A percentile compares a stretch with the other conserved stretches of the same genome.
Conservation (phyloP, 2,797 vertebrate genomes). For the Gymnoscopelus braueri region DNA sequence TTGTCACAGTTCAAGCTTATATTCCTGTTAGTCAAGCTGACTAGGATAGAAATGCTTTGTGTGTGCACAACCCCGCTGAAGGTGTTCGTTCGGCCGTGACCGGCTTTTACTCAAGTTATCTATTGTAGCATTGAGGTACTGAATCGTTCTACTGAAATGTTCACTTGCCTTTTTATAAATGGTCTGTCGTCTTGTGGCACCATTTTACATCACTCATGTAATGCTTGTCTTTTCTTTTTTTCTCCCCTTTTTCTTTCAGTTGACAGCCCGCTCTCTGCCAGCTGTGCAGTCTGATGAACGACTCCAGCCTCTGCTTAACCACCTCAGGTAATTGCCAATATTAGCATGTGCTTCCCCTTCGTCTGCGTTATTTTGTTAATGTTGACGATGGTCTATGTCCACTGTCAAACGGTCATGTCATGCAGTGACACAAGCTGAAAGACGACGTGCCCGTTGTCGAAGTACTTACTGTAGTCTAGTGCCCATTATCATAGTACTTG, state of each 20-base stretch:
- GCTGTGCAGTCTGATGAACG: constrained; percentile 94
- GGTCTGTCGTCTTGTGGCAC: constrained; percentile 30
- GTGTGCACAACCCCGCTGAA: neutral
- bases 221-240: constrained; percentile 18
- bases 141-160: constrained; percentile 25
- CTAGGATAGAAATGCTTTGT: neutral
- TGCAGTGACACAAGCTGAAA: neutral
- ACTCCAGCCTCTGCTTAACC: constrained; percentile 93
- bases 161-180: constrained; percentile 15
- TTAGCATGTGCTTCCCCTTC: constrained; percentile 12
- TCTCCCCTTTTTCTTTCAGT: constrained; percentile 77
- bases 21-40: neutral
- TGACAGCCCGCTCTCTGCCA: constrained; percentile 93
- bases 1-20: neutral
- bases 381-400: constrained; percentile 7
- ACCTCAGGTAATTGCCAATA: constrained; percentile 89
- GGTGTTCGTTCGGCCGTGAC: neutral
- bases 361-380: constrained; percentile 18
- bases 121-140: constrained; percentile 14
- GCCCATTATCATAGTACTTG: no score
- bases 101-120: constrained; percentile 16
- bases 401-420: constrained; percentile 12
- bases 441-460: neutral
- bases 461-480: no score
- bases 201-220: constrained; percentile 54